phyloP scores from a whole-genome alignment of 1,140 invertebrate genomes.

The Cydia fagiglandana region DNA sequence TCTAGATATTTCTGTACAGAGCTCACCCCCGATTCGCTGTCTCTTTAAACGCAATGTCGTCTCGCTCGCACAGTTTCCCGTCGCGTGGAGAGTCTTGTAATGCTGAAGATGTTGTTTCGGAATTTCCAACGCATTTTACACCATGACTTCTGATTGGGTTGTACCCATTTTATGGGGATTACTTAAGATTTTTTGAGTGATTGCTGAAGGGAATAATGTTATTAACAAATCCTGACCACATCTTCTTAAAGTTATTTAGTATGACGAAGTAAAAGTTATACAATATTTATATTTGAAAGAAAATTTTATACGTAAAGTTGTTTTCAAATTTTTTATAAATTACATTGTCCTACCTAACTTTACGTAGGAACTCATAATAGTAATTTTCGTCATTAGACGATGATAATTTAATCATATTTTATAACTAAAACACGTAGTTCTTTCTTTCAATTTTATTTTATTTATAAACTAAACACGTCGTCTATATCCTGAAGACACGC shows the following conservation, averaged over 20 bases:
- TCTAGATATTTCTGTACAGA: conserved; percentile 38
- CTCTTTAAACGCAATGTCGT: conserved; percentile 74
- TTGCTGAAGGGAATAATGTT: not conserved
- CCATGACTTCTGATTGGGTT: conserved; percentile 25
- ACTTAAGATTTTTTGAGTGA: not conserved
- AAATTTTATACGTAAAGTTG: too few relatives aligned
- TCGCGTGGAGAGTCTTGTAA: conserved; percentile 47
- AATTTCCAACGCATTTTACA: conserved; percentile 21
- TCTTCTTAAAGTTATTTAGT: not conserved
- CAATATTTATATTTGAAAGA: too few relatives aligned
- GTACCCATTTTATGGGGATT: not conserved
- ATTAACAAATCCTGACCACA: not conserved
- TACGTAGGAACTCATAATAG: too few relatives aligned
- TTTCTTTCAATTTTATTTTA: not conserved
- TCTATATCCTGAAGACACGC: conserved; percentile 4
- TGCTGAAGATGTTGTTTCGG: conserved; percentile 28
- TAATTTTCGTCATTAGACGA: too few relatives aligned
- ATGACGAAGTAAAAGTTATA: not conserved
- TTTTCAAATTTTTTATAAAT: too few relatives aligned
- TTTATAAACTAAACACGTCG: not conserved
- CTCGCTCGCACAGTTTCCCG: conserved; percentile 69
- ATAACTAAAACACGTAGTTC: too few relatives aligned
- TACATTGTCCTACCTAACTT: too few relatives aligned
- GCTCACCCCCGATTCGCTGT: conserved; percentile 72
- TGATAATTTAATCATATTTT: too few relatives aligned